Evolutionary conservation across 2,113 vertebrate genomes (phyloP).

Genomic region (Syngnathus scovelli): DNA sequence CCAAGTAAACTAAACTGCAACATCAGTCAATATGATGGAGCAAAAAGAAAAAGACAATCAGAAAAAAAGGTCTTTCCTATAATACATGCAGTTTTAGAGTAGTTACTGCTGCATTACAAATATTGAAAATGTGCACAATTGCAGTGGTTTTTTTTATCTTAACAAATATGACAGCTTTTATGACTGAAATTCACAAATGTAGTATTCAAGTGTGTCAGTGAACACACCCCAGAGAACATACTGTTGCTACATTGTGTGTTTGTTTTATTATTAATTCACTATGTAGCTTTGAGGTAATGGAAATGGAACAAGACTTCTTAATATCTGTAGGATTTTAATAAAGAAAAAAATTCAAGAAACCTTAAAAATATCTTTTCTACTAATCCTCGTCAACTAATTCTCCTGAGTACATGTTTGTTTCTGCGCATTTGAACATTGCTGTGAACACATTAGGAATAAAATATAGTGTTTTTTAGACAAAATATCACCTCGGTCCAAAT

Average conservation of each 20-base stretch:
- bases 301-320: background rate
- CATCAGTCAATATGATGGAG: background rate
- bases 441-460: background rate
- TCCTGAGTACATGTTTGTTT: too few relatives aligned
- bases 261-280: background rate
- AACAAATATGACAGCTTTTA: background rate
- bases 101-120: conserved; percentile 3
- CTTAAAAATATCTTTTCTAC: too few relatives aligned
- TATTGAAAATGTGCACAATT: background rate
- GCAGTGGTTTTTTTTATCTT: background rate
- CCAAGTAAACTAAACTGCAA: conserved; percentile 2
- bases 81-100: background rate
- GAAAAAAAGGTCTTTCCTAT: background rate
- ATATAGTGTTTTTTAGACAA: background rate
- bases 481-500: background rate
- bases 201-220: background rate
- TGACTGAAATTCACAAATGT: background rate
- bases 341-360: background rate
- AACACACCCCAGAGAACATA: background rate
- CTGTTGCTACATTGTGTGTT: background rate
- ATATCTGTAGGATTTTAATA: background rate
- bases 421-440: background rate
- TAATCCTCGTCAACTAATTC: too few relatives aligned
- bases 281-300: background rate
- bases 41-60: conserved; percentile 4